phyloP scores from a whole-genome alignment of 2,888 invertebrate species.

The Plebejus argus region DNA sequence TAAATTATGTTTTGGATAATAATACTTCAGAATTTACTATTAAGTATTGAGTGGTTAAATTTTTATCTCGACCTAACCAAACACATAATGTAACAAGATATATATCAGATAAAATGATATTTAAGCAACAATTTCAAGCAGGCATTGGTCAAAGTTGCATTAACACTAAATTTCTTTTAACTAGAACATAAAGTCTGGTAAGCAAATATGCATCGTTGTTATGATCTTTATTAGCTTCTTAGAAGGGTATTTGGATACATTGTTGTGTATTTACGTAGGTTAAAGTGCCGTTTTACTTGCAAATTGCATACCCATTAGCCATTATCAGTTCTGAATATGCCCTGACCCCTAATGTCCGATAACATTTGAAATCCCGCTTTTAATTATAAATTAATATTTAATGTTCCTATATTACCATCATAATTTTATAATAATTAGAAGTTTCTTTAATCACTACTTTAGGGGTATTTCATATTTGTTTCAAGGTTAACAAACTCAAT shows the following conservation, averaged over 20 bases:
- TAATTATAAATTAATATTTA: not conserved
- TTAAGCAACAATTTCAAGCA: too few relatives aligned
- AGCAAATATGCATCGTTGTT: not conserved
- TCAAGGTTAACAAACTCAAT: too few relatives aligned
- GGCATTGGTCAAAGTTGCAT: too few relatives aligned
- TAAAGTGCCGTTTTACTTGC: not conserved
- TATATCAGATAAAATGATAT: too few relatives aligned
- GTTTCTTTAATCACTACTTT: too few relatives aligned
- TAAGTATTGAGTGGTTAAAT: too few relatives aligned
- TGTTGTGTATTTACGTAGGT: constrained; percentile 1
- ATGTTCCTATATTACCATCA: not conserved
- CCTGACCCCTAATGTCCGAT: constrained; percentile 10
- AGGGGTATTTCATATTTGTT: too few relatives aligned
- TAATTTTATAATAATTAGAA: not conserved
- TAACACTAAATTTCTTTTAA: not conserved
- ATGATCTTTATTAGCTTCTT: not conserved
- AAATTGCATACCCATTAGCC: constrained; percentile 14
- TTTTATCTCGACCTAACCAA: too few relatives aligned
- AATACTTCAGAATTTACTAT: too few relatives aligned
- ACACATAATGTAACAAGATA: too few relatives aligned
- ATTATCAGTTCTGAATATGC: not conserved
- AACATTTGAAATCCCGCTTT: not conserved
- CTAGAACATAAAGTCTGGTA: not conserved
- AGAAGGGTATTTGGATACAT: not conserved
- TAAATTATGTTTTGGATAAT: too few relatives aligned